Percentiles rank a stretch among this genome's conserved stretches.
Evolutionary conservation across 2,797 vertebrate genomes (phyloP).

Genomic region (Clamator glandarius): DNA sequence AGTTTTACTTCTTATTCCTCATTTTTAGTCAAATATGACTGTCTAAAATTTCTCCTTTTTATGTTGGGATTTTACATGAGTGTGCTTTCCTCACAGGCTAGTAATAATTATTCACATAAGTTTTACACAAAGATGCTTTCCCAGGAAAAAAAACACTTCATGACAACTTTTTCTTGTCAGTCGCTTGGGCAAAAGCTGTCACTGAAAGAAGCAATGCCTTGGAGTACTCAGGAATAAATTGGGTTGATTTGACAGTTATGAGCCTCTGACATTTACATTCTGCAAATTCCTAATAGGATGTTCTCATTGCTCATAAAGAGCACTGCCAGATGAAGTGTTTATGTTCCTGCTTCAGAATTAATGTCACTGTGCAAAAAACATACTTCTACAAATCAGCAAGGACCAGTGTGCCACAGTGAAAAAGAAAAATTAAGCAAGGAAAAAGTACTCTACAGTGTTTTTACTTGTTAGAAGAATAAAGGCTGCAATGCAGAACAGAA

Average conservation of each 20-base stretch:
- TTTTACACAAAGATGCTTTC: conserved; percentile 32
- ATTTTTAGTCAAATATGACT: background rate
- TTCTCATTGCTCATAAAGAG: conserved; percentile 23
- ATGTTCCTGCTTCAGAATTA: conserved; percentile 45
- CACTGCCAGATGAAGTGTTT: conserved; percentile 46
- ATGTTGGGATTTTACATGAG: background rate
- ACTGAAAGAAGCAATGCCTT: conserved; percentile 50
- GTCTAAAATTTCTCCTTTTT: conserved; percentile 12
- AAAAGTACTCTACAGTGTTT: background rate
- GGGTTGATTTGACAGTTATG: conserved; percentile 65
- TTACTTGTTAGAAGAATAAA: background rate
- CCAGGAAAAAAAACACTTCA: conserved; percentile 49
- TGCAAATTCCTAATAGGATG: conserved; percentile 46
- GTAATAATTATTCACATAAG: conserved; percentile 17
- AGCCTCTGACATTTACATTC: conserved; percentile 66
- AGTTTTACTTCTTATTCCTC: conserved; percentile 16
- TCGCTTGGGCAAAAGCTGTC: conserved; percentile 61
- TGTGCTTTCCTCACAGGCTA: background rate
- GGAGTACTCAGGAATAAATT: conserved; percentile 59
- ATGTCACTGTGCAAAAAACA: conserved; percentile 50
- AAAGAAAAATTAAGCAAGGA: background rate
- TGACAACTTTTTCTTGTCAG: conserved; percentile 38
- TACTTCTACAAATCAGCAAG: conserved; percentile 32
- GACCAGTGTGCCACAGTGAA: background rate
- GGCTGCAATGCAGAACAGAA: background rate